Percentiles rank a stretch among this genome's conserved stretches.
Evolutionary conservation across 2,888 invertebrate genomes (phyloP).

Genomic region (Macrosiphum euphorbiae): DNA sequence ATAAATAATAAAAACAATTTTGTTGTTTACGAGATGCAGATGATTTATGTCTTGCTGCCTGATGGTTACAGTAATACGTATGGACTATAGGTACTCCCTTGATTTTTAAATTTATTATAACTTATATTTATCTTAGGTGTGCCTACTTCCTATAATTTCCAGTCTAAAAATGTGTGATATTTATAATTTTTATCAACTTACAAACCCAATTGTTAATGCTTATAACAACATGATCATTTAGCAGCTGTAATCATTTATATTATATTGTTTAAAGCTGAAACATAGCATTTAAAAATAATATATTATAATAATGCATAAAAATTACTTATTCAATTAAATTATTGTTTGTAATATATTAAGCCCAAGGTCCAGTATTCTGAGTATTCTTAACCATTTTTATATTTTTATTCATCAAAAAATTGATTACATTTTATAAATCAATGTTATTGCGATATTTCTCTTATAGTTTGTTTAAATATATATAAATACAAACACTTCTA

Average conservation of each 20-base stretch:
- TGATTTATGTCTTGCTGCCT: not conserved
- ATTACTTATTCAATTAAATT: slow-evolving; percentile 8
- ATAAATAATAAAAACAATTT: not conserved
- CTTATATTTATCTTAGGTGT: not conserved
- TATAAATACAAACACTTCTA: not conserved
- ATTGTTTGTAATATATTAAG: not conserved
- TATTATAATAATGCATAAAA: not conserved
- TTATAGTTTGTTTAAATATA: not conserved
- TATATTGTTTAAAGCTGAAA: not conserved
- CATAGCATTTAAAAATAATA: not conserved
- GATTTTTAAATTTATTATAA: not conserved
- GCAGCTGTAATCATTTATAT: not conserved
- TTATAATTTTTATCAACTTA: not conserved
- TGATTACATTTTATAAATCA: not conserved
- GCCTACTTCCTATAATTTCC: not conserved
- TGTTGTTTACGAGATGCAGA: not conserved
- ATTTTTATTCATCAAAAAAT: slow-evolving; percentile 31
- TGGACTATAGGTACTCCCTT: not conserved
- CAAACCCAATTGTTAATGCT: not conserved
- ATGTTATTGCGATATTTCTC: not conserved
- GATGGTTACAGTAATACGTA: not conserved
- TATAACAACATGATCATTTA: not conserved
- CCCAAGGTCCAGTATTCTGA: slow-evolving; percentile 16
- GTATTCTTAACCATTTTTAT: not conserved
- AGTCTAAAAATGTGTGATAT: not conserved